Evolutionary conservation across 2,113 vertebrate genomes (phyloP).

Genomic region (Mirounga angustirostris): DNA sequence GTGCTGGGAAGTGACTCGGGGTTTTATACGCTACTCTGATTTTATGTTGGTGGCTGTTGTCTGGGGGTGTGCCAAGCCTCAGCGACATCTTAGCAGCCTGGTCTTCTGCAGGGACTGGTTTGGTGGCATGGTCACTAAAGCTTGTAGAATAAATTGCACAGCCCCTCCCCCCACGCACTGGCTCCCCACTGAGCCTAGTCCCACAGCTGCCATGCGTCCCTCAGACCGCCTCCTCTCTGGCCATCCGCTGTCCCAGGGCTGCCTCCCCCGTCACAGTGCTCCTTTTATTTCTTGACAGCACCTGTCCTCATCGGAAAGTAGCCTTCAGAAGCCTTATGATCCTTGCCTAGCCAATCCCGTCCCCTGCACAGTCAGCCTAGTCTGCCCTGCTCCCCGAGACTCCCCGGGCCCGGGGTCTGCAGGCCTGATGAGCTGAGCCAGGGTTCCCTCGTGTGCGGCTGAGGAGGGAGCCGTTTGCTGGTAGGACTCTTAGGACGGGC

Average conservation of each 20-base stretch:
- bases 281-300: neutral
- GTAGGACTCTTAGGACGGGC: neutral
- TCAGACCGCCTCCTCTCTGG: neutral
- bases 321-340: neutral
- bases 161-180: no score
- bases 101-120: neutral
- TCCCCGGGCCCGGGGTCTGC: neutral
- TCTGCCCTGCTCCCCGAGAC: neutral
- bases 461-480: neutral
- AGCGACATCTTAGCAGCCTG: neutral
- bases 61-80: neutral
- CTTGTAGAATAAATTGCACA: neutral
- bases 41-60: neutral
- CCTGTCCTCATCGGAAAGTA: neutral
- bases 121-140: neutral
- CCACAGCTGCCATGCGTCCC: neutral
- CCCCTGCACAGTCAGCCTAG: neutral
- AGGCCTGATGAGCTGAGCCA: neutral
- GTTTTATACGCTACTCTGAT: neutral
- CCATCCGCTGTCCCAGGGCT: neutral
- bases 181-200: neutral
- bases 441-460: neutral
- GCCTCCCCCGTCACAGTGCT: neutral
- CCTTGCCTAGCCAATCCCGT: neutral
- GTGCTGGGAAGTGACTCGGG: neutral